Evolutionary conservation across 92 coral and sea anemone species (phyloP), one percentile per base, ranked within the genome.

Genomic region (Heteractis magnifica): DNA sequence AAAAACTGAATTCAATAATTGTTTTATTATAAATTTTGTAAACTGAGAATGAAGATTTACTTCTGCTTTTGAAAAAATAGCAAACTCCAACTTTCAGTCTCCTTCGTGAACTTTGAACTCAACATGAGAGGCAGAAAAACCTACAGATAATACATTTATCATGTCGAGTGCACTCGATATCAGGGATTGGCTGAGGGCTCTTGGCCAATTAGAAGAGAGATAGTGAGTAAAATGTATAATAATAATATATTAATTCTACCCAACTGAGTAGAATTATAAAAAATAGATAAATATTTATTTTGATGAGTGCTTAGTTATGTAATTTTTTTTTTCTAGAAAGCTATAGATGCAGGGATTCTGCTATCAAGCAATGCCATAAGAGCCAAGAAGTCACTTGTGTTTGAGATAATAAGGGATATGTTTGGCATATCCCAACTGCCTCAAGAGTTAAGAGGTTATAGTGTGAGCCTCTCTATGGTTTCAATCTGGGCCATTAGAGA

Each of bases 321-420:
- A 58, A 53, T 4, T 4, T 58, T 49, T 51, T 77, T 56, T 52
- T 19, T 60, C 26, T 65, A 79, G 83, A 79, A 79, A 79, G 15
- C 64, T 9, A 71, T 21, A 12, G 77, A 81, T 81, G 76, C 84
- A 10, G 84, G 62, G 6, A 65, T 81, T 23, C 48, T 81, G 16
- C 41, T 81, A n/a, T 13, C 78, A 11, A 81, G 50, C n/a, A 81
- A 81, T 56, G 60, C 26, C 18, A 81, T 81, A 0, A 64, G 77
- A 23, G 77, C 79, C 8, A 49, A 51, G 49, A 65, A 70, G 20
- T 10, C 53, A 41, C 20, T 81, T 44, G 78, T 71, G 1, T 81
- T 81, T 50, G 11, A 51, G 10, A 75, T 70, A 34, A 81, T 65
- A 70, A 49, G 79, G 48, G n/a, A 65, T 3, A 65, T 68, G 49